Conservation (phyloP, 1,140 invertebrate species). For the Seison nebaliae region DNA sequence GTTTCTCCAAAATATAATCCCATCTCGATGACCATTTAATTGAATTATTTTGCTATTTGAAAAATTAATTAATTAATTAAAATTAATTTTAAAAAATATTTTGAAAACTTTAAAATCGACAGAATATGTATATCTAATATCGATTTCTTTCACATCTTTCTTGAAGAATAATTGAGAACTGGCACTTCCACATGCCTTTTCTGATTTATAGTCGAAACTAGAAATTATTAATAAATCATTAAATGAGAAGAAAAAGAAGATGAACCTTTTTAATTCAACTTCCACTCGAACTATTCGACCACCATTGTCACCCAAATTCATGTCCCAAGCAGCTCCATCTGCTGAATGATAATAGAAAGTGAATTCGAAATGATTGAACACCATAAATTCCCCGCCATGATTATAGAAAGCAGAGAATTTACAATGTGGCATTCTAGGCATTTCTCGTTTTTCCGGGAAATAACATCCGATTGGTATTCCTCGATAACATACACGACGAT, state of each 20-base stretch:
- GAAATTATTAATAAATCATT: too few species aligned
- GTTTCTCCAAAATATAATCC: constrained; percentile 94
- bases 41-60: constrained; percentile 45
- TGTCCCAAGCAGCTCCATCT: constrained; percentile 49
- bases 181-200: too few species aligned
- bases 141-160: constrained; percentile 5
- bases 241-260: too few species aligned
- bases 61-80: too few species aligned
- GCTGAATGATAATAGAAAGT: constrained; percentile 70
- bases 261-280: constrained; percentile 47
- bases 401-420: too few species aligned
- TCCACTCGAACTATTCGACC: constrained; percentile 63
- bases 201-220: too few species aligned
- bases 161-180: too few species aligned
- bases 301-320: constrained; percentile 39
- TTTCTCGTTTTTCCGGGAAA: constrained; percentile 35
- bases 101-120: constrained; percentile 6
- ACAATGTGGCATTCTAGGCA: too few species aligned
- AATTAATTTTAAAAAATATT: too few species aligned
- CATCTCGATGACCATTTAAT: constrained; percentile 93
- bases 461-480: constrained; percentile 97
- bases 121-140: constrained; percentile 9
- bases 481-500: constrained; percentile 57
- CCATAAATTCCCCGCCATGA: too few species aligned
- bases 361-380: constrained; percentile 87